Evolutionary conservation across 2,113 vertebrate genomes (phyloP), one percentile per base, ranked within the genome.

Genomic region (Amblyopsis rosae): DNA sequence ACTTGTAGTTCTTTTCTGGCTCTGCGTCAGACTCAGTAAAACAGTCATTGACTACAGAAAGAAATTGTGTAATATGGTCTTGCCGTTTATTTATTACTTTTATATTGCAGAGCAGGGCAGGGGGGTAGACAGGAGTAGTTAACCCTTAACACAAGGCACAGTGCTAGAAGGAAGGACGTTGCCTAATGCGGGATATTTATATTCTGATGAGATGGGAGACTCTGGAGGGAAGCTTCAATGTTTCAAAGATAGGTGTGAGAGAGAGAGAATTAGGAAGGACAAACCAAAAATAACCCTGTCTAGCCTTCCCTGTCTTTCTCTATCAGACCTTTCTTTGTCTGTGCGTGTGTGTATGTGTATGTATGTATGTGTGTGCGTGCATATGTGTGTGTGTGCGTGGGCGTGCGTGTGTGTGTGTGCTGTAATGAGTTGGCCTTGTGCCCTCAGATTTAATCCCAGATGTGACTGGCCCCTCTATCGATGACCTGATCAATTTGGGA

Each of bases 381-480:
- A n/a, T n/a, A n/a, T 19, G 19, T 3, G 26, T 26, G 26, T 26
- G 26, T 3, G 26, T 26, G 26, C 26, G 26, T 26, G 26, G 1
- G 26, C 26, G 26, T 26, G 26, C 26, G 26, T 26, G 26, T 26
- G 26, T 26, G 26, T 26, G 26, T 26, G 26, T 26, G 26, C 2
- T 26, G 26, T 26, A 26, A 26, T 26, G 48, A 49, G 48, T 10
- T 12, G 12, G 64, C 73, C 75, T 35, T 64, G 41, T 69, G 65
- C 64, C 72, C 67, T 59, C 49, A 55, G 76, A 67, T 72, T 57
- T n/a, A 72, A 70, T 58, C 79, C 72, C 88, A 82, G 85, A 65
- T 83, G 90, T 74, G 88, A 76, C 82, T 68, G 13, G 54, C 65
- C 66, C 60, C 12, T 81, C 80, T 51, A 59, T 75, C 63, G 82